Conservation (phyloP, 2,888 invertebrate species). For the Euspilapteryx auroguttella region DNA sequence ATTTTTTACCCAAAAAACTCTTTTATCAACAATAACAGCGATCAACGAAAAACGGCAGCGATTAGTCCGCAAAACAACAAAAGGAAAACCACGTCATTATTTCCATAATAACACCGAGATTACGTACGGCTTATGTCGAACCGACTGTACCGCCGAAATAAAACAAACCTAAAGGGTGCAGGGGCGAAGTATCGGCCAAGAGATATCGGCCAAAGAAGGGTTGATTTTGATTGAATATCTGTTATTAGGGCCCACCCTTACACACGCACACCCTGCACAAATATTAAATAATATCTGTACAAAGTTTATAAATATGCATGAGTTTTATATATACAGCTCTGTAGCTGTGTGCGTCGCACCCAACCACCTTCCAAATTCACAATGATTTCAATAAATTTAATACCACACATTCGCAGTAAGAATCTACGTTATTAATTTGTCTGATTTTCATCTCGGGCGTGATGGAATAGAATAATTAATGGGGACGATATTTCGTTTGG, state of each 20-base stretch:
- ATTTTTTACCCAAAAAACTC: too few relatives aligned
- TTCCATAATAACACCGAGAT: too few relatives aligned
- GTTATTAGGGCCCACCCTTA: slow-evolving; percentile 50
- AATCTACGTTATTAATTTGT: slow-evolving; percentile 12
- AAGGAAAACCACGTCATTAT: too few relatives aligned
- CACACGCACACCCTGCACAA: slow-evolving; percentile 20
- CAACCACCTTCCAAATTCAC: slow-evolving; percentile 5
- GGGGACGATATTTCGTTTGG: slow-evolving; percentile 15
- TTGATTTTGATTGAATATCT: slow-evolving; percentile 62
- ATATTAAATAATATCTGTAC: slow-evolving; percentile 53
- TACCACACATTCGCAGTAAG: slow-evolving; percentile 7
- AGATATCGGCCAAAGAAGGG: slow-evolving; percentile 50
- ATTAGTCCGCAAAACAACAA: too few relatives aligned
- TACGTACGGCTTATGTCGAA: too few relatives aligned
- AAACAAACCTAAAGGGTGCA: too few relatives aligned
- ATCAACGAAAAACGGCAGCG: too few relatives aligned
- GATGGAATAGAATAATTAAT: slow-evolving; percentile 43
- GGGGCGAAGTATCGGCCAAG: slow-evolving; percentile 46
- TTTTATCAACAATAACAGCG: too few relatives aligned
- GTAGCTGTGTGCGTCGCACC: slow-evolving; percentile 4
- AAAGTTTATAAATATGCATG: slow-evolving; percentile 58
- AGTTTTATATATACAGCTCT: slow-evolving; percentile 32
- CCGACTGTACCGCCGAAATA: too few relatives aligned
- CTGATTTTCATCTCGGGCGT: slow-evolving; percentile 18
- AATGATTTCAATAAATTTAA: slow-evolving; percentile 8